Evolutionary conservation across 92 coral and sea anemone species (phyloP), one percentile per base, ranked within the genome.

Genomic region (Palythoa caribaeorum): DNA sequence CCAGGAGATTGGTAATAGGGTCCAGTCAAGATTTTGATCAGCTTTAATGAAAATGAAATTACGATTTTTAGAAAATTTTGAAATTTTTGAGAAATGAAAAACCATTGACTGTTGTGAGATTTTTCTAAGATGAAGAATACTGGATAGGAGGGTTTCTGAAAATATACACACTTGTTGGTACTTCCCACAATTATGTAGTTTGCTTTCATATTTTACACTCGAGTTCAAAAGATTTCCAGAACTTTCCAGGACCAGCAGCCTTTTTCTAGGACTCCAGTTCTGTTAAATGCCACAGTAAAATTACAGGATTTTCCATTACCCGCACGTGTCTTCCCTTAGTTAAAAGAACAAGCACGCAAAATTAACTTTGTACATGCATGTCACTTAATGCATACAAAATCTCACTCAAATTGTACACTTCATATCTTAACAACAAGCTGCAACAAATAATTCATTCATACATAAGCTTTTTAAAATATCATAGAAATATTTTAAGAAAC

Each of bases 361-460:
- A 60, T 9, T 60, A 60, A 60, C 20, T 60, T 84, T 40, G 51
- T 74, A 73, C 80, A 73, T 40, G 78, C 59, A 75, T 75, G 83
- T 86, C 83, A 19, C 83, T 75, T 75, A 74, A 76, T 86, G 54
- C 88, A 74, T 86, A 74, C 89, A 86, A 86, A 75, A 75, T 74
- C 76, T 15, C 89, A 72, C 75, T 86, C 65, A 38, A 75, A 76
- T 76, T 75, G 51, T 86, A 86, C 89, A 37, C 35, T 86, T 76
- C 28, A 36, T 75, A 76, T 86, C 84, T 85, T 71, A 84, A 84
- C 88, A 84, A 84, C 79, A 84, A 71, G 88, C 88, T 84, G 38
- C 80, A 51, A 54, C 60, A 54, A 54, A 7, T 54, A 54, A 54
- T 54, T 54, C 66, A 12, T 60, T 60, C n/a, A 86, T 86, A 76